Conservation (phyloP, 2,888 invertebrate genomes). For the Drosophila crucigera region DNA sequence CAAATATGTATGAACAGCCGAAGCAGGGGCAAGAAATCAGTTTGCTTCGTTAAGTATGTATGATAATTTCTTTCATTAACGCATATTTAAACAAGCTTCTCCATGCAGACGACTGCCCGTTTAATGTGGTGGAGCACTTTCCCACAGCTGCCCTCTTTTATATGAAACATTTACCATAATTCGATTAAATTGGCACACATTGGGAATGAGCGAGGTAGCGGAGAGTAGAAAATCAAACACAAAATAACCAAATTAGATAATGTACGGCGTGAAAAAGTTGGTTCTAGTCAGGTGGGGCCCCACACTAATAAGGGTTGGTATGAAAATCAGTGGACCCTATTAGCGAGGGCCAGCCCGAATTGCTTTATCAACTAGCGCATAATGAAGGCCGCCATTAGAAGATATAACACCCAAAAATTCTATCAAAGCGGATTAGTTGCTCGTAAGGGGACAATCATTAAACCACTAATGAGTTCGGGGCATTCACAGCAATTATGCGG, state of each 20-base stretch:
- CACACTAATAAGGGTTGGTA: neutral
- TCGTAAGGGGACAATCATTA: conserved; percentile 43
- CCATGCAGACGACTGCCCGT: conserved; percentile 7
- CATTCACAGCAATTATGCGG: conserved; percentile 68
- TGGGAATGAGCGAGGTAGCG: conserved; percentile 12
- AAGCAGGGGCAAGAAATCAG: conserved; percentile 6
- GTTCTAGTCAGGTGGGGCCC: conserved; percentile 10
- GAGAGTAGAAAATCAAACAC: conserved; percentile 49
- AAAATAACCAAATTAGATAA: conserved; percentile 27
- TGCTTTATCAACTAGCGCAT: conserved; percentile 54
- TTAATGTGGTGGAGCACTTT: conserved; percentile 3
- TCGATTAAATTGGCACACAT: conserved; percentile 70
- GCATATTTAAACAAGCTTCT: conserved; percentile 67
- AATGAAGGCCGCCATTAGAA: conserved; percentile 70
- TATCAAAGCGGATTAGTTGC: conserved; percentile 58
- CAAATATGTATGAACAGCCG: conserved; percentile 61
- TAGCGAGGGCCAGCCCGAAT: conserved; percentile 23
- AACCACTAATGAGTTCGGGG: conserved; percentile 71
- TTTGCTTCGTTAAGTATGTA: conserved; percentile 65
- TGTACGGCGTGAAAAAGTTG: conserved; percentile 27
- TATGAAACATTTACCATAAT: conserved; percentile 67
- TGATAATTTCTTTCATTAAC: conserved; percentile 77
- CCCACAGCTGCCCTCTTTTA: conserved; percentile 14
- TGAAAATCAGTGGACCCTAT: conserved; percentile 16
- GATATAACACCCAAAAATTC: conserved; percentile 71